Conservation (phyloP, 2,113 vertebrate genomes). For the Arothron firmamentum region DNA sequence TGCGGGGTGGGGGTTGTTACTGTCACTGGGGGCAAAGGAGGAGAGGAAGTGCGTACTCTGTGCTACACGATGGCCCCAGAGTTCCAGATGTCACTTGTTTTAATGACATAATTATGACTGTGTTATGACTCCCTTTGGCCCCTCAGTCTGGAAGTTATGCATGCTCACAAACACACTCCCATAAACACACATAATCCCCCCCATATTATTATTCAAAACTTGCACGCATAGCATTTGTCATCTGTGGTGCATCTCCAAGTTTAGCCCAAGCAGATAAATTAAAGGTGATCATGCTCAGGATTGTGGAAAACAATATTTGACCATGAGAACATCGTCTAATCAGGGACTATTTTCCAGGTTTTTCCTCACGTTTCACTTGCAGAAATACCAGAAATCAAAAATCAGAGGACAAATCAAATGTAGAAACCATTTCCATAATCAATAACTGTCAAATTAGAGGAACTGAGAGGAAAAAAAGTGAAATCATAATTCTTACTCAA, state of each 20-base stretch:
- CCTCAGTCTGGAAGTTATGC: conserved; percentile 23
- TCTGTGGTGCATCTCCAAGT: conserved; percentile 12
- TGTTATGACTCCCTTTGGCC: conserved; percentile 51
- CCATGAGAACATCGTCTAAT: too few species aligned
- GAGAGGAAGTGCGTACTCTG: conserved; percentile 31
- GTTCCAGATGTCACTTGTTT: conserved; percentile 66
- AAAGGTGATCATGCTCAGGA: background rate
- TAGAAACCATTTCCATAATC: too few species aligned
- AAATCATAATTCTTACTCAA: too few species aligned
- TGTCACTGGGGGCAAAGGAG: conserved; percentile 53
- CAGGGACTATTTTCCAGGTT: too few species aligned
- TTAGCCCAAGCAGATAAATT: conserved; percentile 14
- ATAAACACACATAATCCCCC: conserved; percentile 12
- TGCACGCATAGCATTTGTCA: conserved; percentile 8
- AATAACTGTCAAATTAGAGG: too few species aligned
- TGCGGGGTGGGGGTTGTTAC: conserved; percentile 50
- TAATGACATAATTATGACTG: conserved; percentile 62
- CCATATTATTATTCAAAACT: conserved; percentile 19
- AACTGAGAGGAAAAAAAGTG: too few species aligned
- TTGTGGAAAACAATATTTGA: too few species aligned
- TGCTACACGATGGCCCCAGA: conserved; percentile 51
- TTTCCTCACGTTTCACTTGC: too few species aligned
- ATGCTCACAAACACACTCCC: conserved; percentile 9
- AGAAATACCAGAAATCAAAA: too few species aligned
- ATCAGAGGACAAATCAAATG: too few species aligned